These are phyloP conservation scores for Drosophila busckii DNA, from an alignment of 1,140 invertebrate genomes.

Conservation along the genomic window DNA sequence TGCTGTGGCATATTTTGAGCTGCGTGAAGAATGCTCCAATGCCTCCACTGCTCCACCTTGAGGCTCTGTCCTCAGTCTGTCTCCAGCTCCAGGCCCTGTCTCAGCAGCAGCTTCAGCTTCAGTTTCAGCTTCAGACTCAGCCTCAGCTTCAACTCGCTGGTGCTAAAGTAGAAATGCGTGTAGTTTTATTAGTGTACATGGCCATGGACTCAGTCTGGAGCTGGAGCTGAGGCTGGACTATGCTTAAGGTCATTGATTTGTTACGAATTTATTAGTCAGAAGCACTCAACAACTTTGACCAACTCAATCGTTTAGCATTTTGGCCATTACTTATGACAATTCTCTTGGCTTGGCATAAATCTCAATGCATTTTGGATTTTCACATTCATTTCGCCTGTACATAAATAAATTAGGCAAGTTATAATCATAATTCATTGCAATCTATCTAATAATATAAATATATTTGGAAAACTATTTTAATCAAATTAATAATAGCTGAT, in stretches of 20 bases:
- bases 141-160: slow-evolving; percentile 22
- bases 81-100: neutral
- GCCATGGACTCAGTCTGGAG: slow-evolving; percentile 25
- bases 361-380: neutral
- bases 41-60: slow-evolving; percentile 19
- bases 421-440: too few species aligned
- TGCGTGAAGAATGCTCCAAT: slow-evolving; percentile 67
- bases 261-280: slow-evolving; percentile 68
- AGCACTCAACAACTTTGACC: slow-evolving; percentile 1
- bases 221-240: slow-evolving; percentile 12
- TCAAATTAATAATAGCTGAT: too few species aligned
- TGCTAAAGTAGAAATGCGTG: slow-evolving; percentile 71
- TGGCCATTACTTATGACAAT: neutral
- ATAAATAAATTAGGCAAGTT: too few species aligned
- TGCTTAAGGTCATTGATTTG: slow-evolving; percentile 64
- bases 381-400: too few species aligned
- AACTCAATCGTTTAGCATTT: slow-evolving; percentile 10
- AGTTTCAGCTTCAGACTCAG: slow-evolving; percentile 16
- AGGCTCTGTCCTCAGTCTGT: neutral
- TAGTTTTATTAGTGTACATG: slow-evolving; percentile 45
- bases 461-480: too few species aligned
- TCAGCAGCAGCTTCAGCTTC: slow-evolving; percentile 25
- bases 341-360: neutral
- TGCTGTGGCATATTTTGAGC: slow-evolving; percentile 57
- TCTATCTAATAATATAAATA: too few species aligned